A percentile compares a stretch with the other conserved stretches of the same genome.
phyloP scores from a whole-genome alignment of 2,888 invertebrate genomes.

The Melikaiella ostensackeni region DNA sequence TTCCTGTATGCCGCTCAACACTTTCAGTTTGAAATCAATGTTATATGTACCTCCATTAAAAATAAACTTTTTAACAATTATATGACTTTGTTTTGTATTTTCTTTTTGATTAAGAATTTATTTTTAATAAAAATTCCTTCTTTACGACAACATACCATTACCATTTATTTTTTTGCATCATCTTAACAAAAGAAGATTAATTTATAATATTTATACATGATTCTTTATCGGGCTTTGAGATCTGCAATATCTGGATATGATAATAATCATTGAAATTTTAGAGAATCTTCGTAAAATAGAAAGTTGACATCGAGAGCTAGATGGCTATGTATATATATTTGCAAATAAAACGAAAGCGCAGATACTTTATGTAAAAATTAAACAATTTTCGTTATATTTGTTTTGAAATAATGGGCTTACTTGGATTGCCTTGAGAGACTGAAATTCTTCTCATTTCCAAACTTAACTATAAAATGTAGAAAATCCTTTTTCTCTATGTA shows the following conservation, averaged over 20 bases:
- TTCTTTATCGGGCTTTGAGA: too few relatives aligned
- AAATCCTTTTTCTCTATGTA: neutral
- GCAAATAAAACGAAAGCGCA: neutral
- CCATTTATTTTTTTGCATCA: too few relatives aligned
- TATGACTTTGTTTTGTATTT: neutral
- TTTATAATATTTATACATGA: too few relatives aligned
- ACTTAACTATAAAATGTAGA: neutral
- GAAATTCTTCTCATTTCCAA: neutral
- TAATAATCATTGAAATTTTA: neutral
- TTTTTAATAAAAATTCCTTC: too few relatives aligned
- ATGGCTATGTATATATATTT: too few relatives aligned
- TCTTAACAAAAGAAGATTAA: too few relatives aligned
- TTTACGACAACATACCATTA: too few relatives aligned
- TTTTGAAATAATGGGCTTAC: too few relatives aligned
- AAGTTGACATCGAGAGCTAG: neutral
- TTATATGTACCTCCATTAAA: too few relatives aligned
- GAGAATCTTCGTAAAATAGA: neutral
- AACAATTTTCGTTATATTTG: too few relatives aligned
- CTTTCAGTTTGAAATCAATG: neutral
- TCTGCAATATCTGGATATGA: neutral
- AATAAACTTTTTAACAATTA: neutral
- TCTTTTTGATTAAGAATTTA: too few relatives aligned
- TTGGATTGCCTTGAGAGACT: neutral
- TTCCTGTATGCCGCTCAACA: neutral
- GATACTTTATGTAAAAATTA: neutral